phyloP scores from a whole-genome alignment of 2,888 invertebrate genomes.

The Baccha elongata region DNA sequence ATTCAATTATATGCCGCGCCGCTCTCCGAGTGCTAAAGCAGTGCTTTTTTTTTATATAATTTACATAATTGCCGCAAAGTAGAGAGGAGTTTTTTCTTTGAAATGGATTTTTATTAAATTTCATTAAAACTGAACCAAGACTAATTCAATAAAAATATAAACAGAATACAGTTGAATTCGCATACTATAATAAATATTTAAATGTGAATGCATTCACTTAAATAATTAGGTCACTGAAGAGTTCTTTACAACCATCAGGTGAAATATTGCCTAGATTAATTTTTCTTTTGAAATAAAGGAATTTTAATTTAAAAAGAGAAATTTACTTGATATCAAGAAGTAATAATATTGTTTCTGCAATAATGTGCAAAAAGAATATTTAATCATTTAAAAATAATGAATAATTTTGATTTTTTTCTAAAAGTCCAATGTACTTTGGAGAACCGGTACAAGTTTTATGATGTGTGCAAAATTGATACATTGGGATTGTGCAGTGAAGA shows the following conservation, averaged over 20 bases:
- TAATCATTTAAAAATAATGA: no score
- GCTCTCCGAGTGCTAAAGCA: slow-evolving; percentile 23
- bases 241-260: slow-evolving; percentile 25
- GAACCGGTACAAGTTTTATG: no score
- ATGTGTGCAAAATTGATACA: no score
- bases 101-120: slow-evolving; percentile 43
- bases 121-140: slow-evolving; percentile 41
- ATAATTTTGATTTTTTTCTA: no score
- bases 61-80: slow-evolving; percentile 44
- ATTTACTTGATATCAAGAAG: no score
- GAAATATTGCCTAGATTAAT: background rate
- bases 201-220: slow-evolving; percentile 52
- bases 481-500: no score
- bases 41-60: slow-evolving; percentile 34
- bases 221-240: slow-evolving; percentile 60
- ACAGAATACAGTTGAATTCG: slow-evolving; percentile 12
- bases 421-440: no score
- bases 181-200: slow-evolving; percentile 27
- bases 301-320: background rate
- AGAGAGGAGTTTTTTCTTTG: slow-evolving; percentile 22
- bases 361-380: no score
- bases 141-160: slow-evolving; percentile 49
- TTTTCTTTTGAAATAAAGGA: background rate
- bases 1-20: slow-evolving; percentile 41
- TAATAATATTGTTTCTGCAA: no score